Evolutionary conservation across 2,113 vertebrate species (phyloP).

Genomic region (Sphyrna mokarran): DNA sequence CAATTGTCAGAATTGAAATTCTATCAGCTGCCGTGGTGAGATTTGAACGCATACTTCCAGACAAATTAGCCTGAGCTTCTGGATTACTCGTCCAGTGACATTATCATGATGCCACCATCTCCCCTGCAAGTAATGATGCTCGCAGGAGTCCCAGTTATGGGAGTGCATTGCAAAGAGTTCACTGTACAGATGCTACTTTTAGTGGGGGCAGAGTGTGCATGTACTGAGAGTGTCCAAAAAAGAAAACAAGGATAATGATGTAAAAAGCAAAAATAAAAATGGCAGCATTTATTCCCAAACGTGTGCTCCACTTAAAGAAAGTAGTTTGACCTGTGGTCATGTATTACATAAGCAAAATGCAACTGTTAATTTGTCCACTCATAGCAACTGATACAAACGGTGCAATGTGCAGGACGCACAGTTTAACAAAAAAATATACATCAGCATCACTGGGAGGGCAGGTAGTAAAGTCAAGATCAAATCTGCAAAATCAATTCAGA

Average conservation of each 20-base stretch:
- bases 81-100: no score
- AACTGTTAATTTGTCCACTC: not conserved
- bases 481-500: no score
- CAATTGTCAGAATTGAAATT: no score
- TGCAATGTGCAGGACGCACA: not conserved
- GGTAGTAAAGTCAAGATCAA: no score
- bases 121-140: no score
- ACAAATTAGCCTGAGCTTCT: no score
- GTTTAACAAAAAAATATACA: not conserved
- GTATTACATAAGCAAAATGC: not conserved
- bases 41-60: no score
- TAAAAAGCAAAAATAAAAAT: not conserved
- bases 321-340: not conserved
- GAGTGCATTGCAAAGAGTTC: not conserved
- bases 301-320: not conserved
- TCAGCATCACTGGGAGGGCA: no score
- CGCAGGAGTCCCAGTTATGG: not conserved
- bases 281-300: not conserved
- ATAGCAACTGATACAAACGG: not conserved
- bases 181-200: not conserved
- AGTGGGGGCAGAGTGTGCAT: not conserved
- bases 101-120: no score
- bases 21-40: no score
- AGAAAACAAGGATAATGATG: not conserved
- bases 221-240: not conserved